Conservation (phyloP, 1,140 invertebrate genomes). For the Eumaeus atala region DNA sequence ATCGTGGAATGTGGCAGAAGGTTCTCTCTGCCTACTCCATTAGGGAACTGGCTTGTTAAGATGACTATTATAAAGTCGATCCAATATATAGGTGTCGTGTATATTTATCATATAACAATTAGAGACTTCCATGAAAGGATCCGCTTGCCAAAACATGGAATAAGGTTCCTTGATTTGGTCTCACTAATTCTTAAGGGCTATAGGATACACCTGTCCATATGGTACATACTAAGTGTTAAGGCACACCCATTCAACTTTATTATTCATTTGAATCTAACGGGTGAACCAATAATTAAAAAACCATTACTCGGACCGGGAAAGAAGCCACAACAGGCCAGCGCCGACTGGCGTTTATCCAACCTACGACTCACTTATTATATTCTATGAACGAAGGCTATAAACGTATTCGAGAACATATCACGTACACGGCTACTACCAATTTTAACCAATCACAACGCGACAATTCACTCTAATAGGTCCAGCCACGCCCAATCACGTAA, state of each 20-base stretch:
- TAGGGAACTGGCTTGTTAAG: too few relatives aligned
- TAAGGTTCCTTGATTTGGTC: too few relatives aligned
- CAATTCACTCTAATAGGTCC: conserved; percentile 70
- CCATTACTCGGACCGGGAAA: conserved; percentile 47
- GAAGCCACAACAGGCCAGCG: conserved; percentile 48
- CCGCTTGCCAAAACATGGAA: too few relatives aligned
- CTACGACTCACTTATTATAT: conserved; percentile 70
- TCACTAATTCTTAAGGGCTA: too few relatives aligned
- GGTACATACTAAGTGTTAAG: conserved; percentile 26
- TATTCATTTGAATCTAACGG: conserved; percentile 27
- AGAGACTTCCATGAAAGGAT: too few relatives aligned
- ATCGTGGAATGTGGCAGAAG: too few relatives aligned
- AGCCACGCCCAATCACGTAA: conserved; percentile 72
- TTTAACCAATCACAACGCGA: conserved; percentile 71
- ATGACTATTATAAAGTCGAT: too few relatives aligned
- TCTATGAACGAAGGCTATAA: conserved; percentile 68
- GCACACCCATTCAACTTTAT: conserved; percentile 38
- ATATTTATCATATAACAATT: too few relatives aligned
- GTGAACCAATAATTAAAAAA: conserved; percentile 58
- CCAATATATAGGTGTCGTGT: too few relatives aligned
- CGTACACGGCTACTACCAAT: conserved; percentile 70
- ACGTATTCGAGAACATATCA: conserved; percentile 73
- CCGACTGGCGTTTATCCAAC: conserved; percentile 64
- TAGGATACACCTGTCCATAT: neutral
- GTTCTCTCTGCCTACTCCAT: too few relatives aligned